These are phyloP conservation scores for Drosophila acutilabella DNA, from an alignment of 2,888 invertebrate genomes.

Conservation along the genomic window DNA sequence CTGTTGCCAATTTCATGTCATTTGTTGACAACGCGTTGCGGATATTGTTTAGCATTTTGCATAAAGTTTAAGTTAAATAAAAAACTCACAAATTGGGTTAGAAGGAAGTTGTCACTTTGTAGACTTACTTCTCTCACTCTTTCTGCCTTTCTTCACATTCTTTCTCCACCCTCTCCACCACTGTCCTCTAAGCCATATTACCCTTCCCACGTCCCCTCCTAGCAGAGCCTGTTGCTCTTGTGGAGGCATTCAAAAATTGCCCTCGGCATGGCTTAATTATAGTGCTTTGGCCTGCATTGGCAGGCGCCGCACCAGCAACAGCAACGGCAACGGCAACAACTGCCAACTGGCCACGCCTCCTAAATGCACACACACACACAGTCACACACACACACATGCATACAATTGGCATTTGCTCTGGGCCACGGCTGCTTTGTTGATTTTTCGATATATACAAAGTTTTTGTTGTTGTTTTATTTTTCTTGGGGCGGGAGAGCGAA, in stretches of 20 bases:
- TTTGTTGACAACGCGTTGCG: slow-evolving; percentile 77
- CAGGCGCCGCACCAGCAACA: slow-evolving; percentile 64
- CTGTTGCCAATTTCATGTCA: slow-evolving; percentile 76
- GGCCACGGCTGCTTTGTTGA: slow-evolving; percentile 56
- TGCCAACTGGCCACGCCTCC: slow-evolving; percentile 72
- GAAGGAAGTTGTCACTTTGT: slow-evolving; percentile 71
- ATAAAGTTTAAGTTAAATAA: slow-evolving; percentile 53
- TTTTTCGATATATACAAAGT: slow-evolving; percentile 36
- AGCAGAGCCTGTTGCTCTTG: slow-evolving; percentile 30
- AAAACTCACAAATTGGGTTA: slow-evolving; percentile 62
- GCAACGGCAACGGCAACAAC: slow-evolving; percentile 51
- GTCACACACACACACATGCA: neutral
- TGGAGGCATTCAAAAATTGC: slow-evolving; percentile 70
- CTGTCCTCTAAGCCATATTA: too few species aligned
- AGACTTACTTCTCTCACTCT: neutral
- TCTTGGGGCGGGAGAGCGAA: slow-evolving; percentile 30
- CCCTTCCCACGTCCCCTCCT: too few species aligned
- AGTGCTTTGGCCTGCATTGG: slow-evolving; percentile 80
- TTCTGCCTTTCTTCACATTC: slow-evolving; percentile 6
- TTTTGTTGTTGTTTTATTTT: slow-evolving; percentile 27
- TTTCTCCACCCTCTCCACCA: neutral
- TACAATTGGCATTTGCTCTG: slow-evolving; percentile 55
- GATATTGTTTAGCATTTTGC: slow-evolving; percentile 79
- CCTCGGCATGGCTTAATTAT: slow-evolving; percentile 84
- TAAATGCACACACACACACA: slow-evolving; percentile 44